Percentiles rank a stretch among this genome's conserved stretches.
Conservation (phyloP, 2,888 invertebrate genomes). For the Acanthoscelides obtectus region DNA sequence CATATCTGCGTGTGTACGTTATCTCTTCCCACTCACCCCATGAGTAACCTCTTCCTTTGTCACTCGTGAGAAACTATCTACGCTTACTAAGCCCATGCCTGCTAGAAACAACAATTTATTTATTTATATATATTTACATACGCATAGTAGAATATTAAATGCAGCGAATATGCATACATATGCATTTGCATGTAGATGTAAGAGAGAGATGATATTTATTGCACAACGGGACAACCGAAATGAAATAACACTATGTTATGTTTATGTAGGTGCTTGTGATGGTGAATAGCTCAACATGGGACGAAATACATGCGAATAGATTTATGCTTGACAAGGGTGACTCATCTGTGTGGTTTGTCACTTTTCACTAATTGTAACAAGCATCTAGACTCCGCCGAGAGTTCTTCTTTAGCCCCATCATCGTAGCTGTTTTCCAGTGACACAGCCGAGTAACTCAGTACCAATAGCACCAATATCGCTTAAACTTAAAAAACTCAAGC, state of each 20-base stretch:
- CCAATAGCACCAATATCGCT: too few species aligned
- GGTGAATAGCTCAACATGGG: not conserved
- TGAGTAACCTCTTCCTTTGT: not conserved
- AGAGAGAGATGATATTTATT: not conserved
- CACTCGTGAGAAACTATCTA: not conserved
- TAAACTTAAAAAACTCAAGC: too few species aligned
- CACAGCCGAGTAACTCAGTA: too few species aligned
- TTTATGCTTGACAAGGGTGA: not conserved
- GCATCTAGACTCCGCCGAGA: too few species aligned
- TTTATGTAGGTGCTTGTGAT: not conserved
- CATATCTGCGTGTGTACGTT: not conserved
- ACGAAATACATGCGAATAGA: not conserved
- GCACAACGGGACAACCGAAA: not conserved
- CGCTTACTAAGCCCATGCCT: not conserved
- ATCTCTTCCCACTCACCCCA: not conserved
- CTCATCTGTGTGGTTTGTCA: not conserved
- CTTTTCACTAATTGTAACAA: not conserved
- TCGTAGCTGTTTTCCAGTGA: too few species aligned
- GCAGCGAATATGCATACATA: not conserved
- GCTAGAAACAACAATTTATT: not conserved
- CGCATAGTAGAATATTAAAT: not conserved
- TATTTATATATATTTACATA: not conserved
- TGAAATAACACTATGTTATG: not conserved
- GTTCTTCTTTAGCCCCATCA: too few species aligned
- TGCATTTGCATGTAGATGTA: not conserved